Evolutionary conservation across 2,797 vertebrate genomes (phyloP).

Genomic region (Phataginus tetradactyla): DNA sequence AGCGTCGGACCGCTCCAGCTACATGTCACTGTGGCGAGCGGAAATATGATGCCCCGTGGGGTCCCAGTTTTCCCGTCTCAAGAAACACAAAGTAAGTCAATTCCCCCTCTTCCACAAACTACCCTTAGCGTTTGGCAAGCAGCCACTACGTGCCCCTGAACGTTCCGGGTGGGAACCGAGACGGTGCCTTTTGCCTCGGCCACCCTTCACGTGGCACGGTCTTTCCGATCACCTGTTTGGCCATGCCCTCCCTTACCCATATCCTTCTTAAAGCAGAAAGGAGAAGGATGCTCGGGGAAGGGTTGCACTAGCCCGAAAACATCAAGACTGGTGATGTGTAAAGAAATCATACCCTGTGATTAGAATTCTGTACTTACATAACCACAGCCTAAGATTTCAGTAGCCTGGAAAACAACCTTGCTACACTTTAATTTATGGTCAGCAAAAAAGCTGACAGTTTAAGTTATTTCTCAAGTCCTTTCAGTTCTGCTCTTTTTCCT

Average conservation of each 20-base stretch:
- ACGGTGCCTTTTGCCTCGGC: not conserved
- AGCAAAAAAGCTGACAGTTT: not conserved
- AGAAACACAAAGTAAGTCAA: not conserved
- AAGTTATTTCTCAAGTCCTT: not conserved
- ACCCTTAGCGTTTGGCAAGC: not conserved
- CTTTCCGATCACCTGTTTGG: not conserved
- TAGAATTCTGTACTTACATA: not conserved
- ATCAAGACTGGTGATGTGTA: not conserved
- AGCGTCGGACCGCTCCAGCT: not conserved
- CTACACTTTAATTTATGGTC: not conserved
- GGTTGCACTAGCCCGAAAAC: not conserved
- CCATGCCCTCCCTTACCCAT: not conserved
- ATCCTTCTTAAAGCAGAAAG: slow-evolving; percentile 43
- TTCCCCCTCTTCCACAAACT: not conserved
- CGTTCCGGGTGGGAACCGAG: not conserved
- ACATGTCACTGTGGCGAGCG: not conserved
- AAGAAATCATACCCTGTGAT: not conserved
- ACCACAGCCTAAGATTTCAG: not conserved
- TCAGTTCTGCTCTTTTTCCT: not conserved
- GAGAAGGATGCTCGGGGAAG: not conserved
- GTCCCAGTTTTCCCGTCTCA: not conserved
- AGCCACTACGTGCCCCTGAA: not conserved
- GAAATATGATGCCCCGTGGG: not conserved
- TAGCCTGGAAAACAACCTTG: not conserved
- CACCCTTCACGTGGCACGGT: not conserved